Conservation (phyloP, 2,797 vertebrate genomes). For the Peromyscus nudipes region DNA sequence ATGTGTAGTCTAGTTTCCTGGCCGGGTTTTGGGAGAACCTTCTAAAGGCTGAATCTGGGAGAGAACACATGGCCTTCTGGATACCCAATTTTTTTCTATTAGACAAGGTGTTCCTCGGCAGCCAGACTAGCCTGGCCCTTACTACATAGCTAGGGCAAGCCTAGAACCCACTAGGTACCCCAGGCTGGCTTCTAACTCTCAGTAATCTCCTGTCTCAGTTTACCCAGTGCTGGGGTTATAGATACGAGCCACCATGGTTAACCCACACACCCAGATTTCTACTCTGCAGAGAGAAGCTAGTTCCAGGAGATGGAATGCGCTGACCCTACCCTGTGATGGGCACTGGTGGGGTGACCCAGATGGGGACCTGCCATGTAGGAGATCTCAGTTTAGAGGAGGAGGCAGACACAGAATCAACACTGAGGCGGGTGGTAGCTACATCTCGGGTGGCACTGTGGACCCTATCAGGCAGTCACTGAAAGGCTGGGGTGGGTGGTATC, state of each 20-base stretch:
- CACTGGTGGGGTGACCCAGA: background rate
- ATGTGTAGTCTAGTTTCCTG: background rate
- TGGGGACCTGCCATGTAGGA: background rate
- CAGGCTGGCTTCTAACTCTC: background rate
- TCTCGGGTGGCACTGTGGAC: background rate
- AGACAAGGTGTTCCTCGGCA: background rate
- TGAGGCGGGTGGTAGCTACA: background rate
- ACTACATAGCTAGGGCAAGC: background rate
- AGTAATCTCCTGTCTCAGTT: background rate
- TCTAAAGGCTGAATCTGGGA: background rate
- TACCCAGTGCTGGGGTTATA: background rate
- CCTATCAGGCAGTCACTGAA: background rate
- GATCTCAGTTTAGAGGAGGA: background rate
- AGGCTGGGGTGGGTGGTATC: accelerated
- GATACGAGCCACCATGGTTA: background rate
- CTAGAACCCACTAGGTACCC: background rate
- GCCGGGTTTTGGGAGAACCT: background rate
- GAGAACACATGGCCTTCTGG: background rate
- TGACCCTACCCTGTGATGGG: no score
- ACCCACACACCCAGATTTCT: background rate
- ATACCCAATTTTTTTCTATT: background rate
- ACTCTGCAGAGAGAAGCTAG: background rate
- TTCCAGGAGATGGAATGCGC: background rate
- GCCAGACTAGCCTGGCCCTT: background rate
- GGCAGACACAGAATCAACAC: background rate